Conservation (phyloP, 2,888 invertebrate genomes). For the Ceramica pisi region DNA sequence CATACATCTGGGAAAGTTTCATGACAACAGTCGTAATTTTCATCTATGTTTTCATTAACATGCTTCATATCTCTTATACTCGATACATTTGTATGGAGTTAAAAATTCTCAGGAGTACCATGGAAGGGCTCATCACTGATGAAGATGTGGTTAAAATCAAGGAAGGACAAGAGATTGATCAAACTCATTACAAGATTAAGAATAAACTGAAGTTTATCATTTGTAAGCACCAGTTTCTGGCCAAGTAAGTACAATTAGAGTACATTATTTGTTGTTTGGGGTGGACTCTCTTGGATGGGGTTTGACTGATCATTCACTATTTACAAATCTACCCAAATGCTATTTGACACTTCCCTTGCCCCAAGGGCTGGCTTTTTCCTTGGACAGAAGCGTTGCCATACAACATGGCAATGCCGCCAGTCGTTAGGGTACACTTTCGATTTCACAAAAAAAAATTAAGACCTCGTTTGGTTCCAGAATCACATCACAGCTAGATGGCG, state of each 20-base stretch:
- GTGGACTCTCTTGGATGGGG: no score
- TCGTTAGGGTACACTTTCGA: no score
- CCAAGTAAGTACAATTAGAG: slow-evolving; percentile 70
- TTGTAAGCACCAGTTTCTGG: slow-evolving; percentile 75
- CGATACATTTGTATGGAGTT: slow-evolving; percentile 83
- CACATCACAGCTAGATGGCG: slow-evolving; percentile 74
- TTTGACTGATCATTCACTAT: no score
- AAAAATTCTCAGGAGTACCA: slow-evolving; percentile 75
- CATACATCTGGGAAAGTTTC: slow-evolving; percentile 82
- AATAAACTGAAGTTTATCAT: slow-evolving; percentile 78
- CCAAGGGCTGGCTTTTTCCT: no score
- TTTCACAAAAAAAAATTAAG: background rate
- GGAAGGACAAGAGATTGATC: slow-evolving; percentile 45
- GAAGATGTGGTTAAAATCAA: slow-evolving; percentile 72
- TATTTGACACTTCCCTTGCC: no score
- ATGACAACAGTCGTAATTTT: slow-evolving; percentile 81
- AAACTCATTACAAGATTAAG: slow-evolving; percentile 69
- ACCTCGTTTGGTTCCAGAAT: slow-evolving; percentile 73
- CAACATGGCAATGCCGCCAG: no score
- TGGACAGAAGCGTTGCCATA: no score
- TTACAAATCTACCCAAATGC: no score
- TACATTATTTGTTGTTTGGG: no score
- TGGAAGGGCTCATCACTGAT: slow-evolving; percentile 72
- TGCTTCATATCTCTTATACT: slow-evolving; percentile 77
- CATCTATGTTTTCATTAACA: slow-evolving; percentile 76